Base-by-base conservation (phyloP, 2,797 vertebrate genomes). In the Ctenopoma multispine region DNA sequence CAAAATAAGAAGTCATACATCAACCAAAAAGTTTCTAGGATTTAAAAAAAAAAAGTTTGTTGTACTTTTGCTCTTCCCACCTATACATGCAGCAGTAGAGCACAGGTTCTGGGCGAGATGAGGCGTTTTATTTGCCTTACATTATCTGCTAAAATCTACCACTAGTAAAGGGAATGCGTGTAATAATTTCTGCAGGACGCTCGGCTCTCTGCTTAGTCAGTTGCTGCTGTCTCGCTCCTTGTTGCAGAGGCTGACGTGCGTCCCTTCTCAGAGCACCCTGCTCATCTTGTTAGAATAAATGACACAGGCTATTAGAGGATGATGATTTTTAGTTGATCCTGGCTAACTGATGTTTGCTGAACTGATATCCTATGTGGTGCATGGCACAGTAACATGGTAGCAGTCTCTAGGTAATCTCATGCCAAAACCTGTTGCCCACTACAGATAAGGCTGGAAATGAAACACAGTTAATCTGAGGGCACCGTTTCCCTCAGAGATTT, bases 21-120 rank as follows among this genome's bases (percentile, higher is more conserved):
- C 11, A 34, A 41, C 13, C 1, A 5, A 46, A 21, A 38, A 21
- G 40, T 60, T 63, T 12, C 34, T 10, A 58, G 43, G 56, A 50
- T 31, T 69, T n/a, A n/a, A n/a, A n/a, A n/a, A n/a, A n/a, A n/a
- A 61, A 63, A 31, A 6, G 31, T 71, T 56, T 23, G 20, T 40
- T 12, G 38, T 44, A 60, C 48, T 12, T 56, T 8, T 8, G 1
- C 47, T 47, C 18, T 3, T 31, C 4, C 23, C 34, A 66, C 20
- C 0, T 63, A 41, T 4, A 9, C 18, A 20, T 31, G 54, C 41
- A 40, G 38, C 7, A 12, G 38, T 34, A 3, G 41, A 49, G 34
- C 9, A 13, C n/a, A 61, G 10, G 21, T 34, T 65, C 56, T 24
- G 7, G 36, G n/a, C 13, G 13, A 34, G 34, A 17, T 38, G 14